Conservation (phyloP, 30 jellyfish, hydroid and myxozoan species). For the Hydractinia symbiolongicarpus region DNA sequence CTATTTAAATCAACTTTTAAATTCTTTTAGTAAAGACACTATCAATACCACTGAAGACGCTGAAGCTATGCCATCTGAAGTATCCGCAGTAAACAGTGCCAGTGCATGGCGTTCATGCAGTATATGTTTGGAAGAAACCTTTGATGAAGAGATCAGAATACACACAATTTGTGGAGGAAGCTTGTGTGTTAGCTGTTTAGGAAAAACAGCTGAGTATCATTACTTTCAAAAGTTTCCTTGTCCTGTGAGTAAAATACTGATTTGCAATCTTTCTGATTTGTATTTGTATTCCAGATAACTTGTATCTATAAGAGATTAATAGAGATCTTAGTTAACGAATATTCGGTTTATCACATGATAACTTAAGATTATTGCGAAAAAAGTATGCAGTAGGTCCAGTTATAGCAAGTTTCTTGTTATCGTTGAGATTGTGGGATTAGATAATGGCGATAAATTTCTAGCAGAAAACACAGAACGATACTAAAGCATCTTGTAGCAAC, state of each 20-base stretch:
- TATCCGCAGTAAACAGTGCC: not conserved
- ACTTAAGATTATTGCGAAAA: no score
- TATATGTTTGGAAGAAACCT: conserved; percentile 81
- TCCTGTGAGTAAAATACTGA: conserved; percentile 49
- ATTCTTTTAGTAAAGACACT: no score
- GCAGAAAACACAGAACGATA: no score
- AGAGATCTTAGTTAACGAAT: not conserved
- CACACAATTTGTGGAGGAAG: conserved; percentile 73
- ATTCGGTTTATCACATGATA: not conserved
- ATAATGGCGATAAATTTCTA: no score
- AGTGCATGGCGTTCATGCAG: conserved; percentile 81
- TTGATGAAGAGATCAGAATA: conserved; percentile 66
- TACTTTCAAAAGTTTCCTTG: conserved; percentile 64
- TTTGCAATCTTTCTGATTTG: not conserved
- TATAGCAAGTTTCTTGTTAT: no score
- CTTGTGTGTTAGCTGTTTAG: conserved; percentile 61
- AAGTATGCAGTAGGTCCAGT: no score
- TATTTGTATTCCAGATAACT: not conserved
- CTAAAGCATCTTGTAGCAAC: no score
- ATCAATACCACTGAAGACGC: no score
- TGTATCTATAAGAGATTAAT: not conserved
- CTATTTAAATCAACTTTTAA: no score
- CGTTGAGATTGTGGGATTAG: no score
- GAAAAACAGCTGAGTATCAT: conserved; percentile 58
- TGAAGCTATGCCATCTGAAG: no score